Evolutionary conservation across 2,113 vertebrate species (phyloP), one percentile per base, ranked within the genome.

Genomic region (Cyprinodon variegatus): DNA sequence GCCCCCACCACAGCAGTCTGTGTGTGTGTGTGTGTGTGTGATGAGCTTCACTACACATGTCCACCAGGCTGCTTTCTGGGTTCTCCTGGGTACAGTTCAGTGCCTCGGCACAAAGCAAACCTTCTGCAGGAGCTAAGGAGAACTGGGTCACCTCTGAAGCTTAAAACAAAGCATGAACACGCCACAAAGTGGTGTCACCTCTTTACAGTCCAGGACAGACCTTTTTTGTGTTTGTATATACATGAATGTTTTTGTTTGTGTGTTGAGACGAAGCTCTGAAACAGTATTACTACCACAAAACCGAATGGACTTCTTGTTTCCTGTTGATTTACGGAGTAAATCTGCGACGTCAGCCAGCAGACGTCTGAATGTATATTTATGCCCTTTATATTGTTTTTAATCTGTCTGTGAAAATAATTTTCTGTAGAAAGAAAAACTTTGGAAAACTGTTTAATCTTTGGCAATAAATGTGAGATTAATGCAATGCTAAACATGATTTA

Each of bases 131-230:
- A 87, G 78, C 89, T 90, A 85, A 91, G 83, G 80, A 77, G 87
- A 93, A 93, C 59, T 94, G 90, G 93, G 93, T 93, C 93, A 93
- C 91, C 91, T 93, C 90, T 86, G 90, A 83, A 84, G 87, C 85
- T 29, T 29, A 68, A 64, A 74, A 40, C 20, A 64, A 17, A 53
- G 41, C 46, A 64, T 20, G 1, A 11, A 37, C 37, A 41, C 65
- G 40, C 63, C 40, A 61, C 8, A 22, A 69, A 38, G 62, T 17
- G 61, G 64, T 17, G 41, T 73, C 50, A 72, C 29, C 38, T 5
- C 74, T 79, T 83, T 41, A 70, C 67, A 69, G n/a, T 62, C 53
- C 64, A 66, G 17, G 4, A 3, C 6, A n/a, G 63, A 68, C 65
- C 39, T 68, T 57, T 11, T 46, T 4, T 59, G 37, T 81, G 36